These are phyloP conservation scores for Mastomys coucha DNA, from an alignment of 2,113 vertebrate species.

Conservation along the genomic window DNA sequence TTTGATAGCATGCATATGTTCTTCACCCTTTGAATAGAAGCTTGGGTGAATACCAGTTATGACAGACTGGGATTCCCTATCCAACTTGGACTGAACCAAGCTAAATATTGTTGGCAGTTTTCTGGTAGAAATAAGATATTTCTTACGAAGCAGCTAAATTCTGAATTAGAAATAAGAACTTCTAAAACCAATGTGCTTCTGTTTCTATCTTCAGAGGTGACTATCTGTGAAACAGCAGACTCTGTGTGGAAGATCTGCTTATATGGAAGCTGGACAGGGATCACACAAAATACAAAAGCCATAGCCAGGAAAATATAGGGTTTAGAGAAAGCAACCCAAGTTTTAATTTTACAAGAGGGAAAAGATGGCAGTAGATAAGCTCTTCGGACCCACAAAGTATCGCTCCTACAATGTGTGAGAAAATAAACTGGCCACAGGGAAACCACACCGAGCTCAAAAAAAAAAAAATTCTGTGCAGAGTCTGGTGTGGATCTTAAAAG, in stretches of 20 bases:
- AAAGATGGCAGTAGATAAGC: constrained; percentile 59
- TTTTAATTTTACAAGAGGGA: constrained; percentile 36
- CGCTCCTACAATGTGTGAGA: constrained; percentile 64
- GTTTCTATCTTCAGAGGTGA: constrained; percentile 71
- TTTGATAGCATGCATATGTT: constrained; percentile 85
- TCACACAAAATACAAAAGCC: constrained; percentile 66
- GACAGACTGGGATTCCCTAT: constrained; percentile 83
- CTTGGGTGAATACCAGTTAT: constrained; percentile 81
- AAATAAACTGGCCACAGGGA: constrained; percentile 52
- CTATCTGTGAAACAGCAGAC: constrained; percentile 59
- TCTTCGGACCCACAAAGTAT: constrained; percentile 62
- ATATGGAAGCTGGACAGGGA: constrained; percentile 72
- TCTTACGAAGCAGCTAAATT: constrained; percentile 83
- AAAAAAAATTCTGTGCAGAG: background rate
- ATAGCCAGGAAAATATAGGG: constrained; percentile 1
- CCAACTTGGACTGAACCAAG: constrained; percentile 81
- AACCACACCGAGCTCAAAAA: constrained; percentile 24
- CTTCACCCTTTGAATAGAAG: constrained; percentile 72
- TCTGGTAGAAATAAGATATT: constrained; percentile 77
- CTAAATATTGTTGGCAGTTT: constrained; percentile 80
- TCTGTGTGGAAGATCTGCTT: constrained; percentile 60
- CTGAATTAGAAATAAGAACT: constrained; percentile 79
- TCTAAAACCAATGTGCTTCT: constrained; percentile 74
- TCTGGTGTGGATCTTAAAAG: background rate
- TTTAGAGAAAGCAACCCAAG: constrained; percentile 66